These are phyloP conservation scores for Dryobotodes eremita DNA, from an alignment of 2,888 invertebrate genomes.

Conservation along the genomic window DNA sequence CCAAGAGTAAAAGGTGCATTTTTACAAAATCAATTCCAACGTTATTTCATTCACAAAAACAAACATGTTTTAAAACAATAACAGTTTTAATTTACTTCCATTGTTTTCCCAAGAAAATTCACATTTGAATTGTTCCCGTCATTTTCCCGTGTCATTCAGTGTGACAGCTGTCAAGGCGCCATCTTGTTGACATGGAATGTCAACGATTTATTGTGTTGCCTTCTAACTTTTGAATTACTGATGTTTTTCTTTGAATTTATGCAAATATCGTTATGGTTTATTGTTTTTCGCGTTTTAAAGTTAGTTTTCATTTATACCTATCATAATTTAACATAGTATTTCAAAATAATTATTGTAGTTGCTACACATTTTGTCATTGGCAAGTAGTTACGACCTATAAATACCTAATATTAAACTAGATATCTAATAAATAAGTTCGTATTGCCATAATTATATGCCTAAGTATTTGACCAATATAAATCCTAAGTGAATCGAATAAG, in stretches of 20 bases:
- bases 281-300: not conserved
- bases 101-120: conserved; percentile 53
- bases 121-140: conserved; percentile 40
- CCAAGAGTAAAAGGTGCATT: not conserved
- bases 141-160: conserved; percentile 66
- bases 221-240: conserved; percentile 51
- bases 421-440: not conserved
- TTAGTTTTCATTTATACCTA: not conserved
- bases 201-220: conserved; percentile 67
- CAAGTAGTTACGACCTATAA: not conserved
- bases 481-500: conserved; percentile 28
- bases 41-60: conserved; percentile 25
- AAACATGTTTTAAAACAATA: conserved; percentile 26
- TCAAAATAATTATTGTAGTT: not conserved
- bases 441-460: conserved; percentile 10
- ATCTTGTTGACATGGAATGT: conserved; percentile 67
- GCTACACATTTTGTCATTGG: not conserved
- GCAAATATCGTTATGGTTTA: conserved; percentile 31
- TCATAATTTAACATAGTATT: not conserved
- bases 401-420: conserved; percentile 1
- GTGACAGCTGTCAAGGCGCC: conserved; percentile 77
- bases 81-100: conserved; percentile 39
- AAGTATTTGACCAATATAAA: conserved; percentile 18
- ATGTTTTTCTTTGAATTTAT: conserved; percentile 52
- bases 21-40: conserved; percentile 29